Evolutionary conservation across 2,113 vertebrate genomes (phyloP), one percentile per base, ranked within the genome.

Genomic region (Scartelaos histophorus): DNA sequence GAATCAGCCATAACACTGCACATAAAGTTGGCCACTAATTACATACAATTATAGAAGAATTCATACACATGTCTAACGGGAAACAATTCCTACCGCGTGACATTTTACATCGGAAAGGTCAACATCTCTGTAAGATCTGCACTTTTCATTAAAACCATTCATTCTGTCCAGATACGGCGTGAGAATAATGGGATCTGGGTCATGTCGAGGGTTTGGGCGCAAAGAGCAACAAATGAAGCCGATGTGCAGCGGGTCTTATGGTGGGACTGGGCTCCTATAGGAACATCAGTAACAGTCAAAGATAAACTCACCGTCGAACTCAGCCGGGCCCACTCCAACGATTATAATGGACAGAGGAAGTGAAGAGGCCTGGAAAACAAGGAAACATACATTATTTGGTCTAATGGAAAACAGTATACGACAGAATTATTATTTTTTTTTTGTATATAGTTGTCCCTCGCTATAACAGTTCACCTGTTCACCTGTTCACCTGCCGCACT

Each of bases 321-420:
- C 96, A 71, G 97, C 97, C 0, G 97, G 97, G 51, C 97, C 97
- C 68, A 99, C 97, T 73, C 97, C 97, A 0, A 99, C 96, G 0
- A 99, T 98, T 70, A 99, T 98, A 87, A 99, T 96, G 35, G 97
- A 99, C 94, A 99, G 94, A 21, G 97, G 97, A 70, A 99, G 90
- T 2, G 95, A 91, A 0, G 97, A 95, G n/a, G 96, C 97, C 97
- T 99, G 88, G 67, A 62, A 79, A 29, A 51, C 69, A 49, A 73
- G 3, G 82, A 51, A 67, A 49, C 6, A 61, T 34, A 12, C 1
- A 7, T 58, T n/a, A 21, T 7, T 56, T 54, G 9, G 7, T 54
- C 6, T 49, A 13, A 5, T 15, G 29, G 29, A 29, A 29, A 29
- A 29, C 29, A n/a, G n/a, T n/a, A n/a, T n/a, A n/a, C n/a, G n/a